phyloP scores from a whole-genome alignment of 2,888 invertebrate genomes.

The Cabera pusaria region DNA sequence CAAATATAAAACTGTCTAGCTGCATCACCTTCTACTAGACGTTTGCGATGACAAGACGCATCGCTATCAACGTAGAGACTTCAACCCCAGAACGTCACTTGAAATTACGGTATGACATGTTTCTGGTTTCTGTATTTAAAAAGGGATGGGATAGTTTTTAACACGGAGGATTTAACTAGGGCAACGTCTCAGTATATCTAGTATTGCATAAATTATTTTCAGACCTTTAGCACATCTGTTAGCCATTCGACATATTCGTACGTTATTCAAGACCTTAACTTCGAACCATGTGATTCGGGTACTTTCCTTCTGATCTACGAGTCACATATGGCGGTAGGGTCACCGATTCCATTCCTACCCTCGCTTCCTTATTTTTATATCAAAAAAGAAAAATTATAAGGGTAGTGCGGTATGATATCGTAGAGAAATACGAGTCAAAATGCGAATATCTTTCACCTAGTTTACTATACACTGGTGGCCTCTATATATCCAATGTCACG shows the following conservation, averaged over 20 bases:
- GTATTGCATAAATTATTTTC: too few relatives aligned
- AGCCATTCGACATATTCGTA: background rate
- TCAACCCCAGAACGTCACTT: too few relatives aligned
- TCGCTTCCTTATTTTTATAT: slow-evolving; percentile 20
- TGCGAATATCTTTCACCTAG: slow-evolving; percentile 19
- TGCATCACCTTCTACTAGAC: too few relatives aligned
- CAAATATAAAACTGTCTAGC: too few relatives aligned
- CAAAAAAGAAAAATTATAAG: slow-evolving; percentile 23
- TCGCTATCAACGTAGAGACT: too few relatives aligned
- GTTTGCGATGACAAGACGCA: too few relatives aligned
- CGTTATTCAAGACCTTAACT: slow-evolving; percentile 7
- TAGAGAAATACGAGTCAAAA: slow-evolving; percentile 20
- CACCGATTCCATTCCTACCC: slow-evolving; percentile 16
- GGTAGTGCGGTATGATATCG: slow-evolving; percentile 13
- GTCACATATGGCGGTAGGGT: slow-evolving; percentile 18
- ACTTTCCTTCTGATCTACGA: slow-evolving; percentile 16
- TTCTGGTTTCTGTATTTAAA: too few relatives aligned
- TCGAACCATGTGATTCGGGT: slow-evolving; percentile 11
- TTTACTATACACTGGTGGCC: slow-evolving; percentile 22
- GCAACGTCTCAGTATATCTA: too few relatives aligned
- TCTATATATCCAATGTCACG: slow-evolving; percentile 15
- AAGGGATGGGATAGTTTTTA: too few relatives aligned
- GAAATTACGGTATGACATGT: too few relatives aligned
- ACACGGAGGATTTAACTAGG: too few relatives aligned
- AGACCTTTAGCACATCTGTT: too few relatives aligned